A percentile compares a stretch with the other conserved stretches of the same genome.
Evolutionary conservation across 1,140 invertebrate genomes (phyloP).

Genomic region (Ceratina calcarata): DNA sequence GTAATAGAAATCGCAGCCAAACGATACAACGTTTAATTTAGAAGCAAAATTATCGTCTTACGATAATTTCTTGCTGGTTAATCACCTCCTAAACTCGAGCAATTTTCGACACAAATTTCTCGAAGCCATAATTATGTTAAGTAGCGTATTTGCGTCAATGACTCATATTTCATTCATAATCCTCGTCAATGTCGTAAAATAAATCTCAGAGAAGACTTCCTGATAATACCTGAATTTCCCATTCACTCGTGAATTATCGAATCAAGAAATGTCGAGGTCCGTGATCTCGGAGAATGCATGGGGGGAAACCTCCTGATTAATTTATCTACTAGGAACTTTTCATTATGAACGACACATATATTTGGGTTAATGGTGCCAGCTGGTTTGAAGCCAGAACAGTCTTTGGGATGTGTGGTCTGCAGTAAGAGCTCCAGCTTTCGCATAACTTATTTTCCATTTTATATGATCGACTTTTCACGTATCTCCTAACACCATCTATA

Average conservation of each 20-base stretch:
- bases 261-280: conserved; percentile 50
- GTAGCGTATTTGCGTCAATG: no score
- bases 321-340: conserved; percentile 50
- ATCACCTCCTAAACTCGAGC: no score
- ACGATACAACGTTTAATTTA: no score
- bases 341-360: conserved; percentile 56
- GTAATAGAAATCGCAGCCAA: no score
- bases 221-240: conserved; percentile 44
- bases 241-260: conserved; percentile 51
- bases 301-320: conserved; percentile 47
- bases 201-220: neutral
- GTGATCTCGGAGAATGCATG: conserved; percentile 32
- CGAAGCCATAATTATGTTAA: no score
- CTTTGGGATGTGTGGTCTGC: conserved; percentile 38
- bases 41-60: no score
- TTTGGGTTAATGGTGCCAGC: conserved; percentile 63
- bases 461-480: neutral
- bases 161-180: no score
- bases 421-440: conserved; percentile 28
- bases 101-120: no score
- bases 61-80: no score
- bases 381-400: conserved; percentile 58
- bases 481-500: no score
- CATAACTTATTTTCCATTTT: conserved; percentile 21
- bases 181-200: neutral